phyloP scores from a whole-genome alignment of 2,797 vertebrate species.

The Enteromius thamalakanensis region DNA sequence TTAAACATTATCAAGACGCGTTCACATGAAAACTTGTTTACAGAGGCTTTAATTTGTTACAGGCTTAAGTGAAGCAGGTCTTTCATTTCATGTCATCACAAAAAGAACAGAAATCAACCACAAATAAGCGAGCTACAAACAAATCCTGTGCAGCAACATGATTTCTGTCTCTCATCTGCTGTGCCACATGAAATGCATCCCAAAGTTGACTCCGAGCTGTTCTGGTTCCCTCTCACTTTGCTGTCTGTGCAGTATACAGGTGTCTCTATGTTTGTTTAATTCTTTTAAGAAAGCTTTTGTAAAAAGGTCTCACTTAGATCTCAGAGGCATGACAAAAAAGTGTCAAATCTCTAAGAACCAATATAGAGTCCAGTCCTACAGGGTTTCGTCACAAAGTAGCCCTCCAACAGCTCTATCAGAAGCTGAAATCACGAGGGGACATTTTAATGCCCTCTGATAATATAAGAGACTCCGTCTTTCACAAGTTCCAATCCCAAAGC shows the following conservation, averaged over 20 bases:
- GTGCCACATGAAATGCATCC: too few relatives aligned
- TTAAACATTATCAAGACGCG: too few relatives aligned
- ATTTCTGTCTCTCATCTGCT: too few relatives aligned
- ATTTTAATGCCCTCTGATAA: conserved; percentile 21
- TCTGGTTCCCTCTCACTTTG: not conserved
- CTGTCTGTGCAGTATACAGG: not conserved
- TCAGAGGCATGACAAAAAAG: not conserved
- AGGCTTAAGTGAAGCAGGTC: too few relatives aligned
- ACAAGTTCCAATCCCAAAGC: not conserved
- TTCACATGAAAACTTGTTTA: too few relatives aligned
- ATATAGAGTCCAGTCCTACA: not conserved
- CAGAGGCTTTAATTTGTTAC: too few relatives aligned
- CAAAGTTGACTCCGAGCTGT: too few relatives aligned
- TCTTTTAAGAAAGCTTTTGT: not conserved
- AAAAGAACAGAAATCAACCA: too few relatives aligned
- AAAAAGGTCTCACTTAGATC: not conserved
- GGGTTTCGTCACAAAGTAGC: not conserved
- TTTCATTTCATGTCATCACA: too few relatives aligned
- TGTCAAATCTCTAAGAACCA: not conserved
- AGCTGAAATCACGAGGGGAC: not conserved
- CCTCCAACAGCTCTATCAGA: not conserved
- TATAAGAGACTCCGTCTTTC: not conserved
- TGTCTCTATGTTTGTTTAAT: not conserved
- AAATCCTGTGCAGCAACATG: too few relatives aligned
- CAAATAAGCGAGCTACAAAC: too few relatives aligned